Evolutionary conservation across 2,797 vertebrate species (phyloP).

Genomic region (Apogon talboti): DNA sequence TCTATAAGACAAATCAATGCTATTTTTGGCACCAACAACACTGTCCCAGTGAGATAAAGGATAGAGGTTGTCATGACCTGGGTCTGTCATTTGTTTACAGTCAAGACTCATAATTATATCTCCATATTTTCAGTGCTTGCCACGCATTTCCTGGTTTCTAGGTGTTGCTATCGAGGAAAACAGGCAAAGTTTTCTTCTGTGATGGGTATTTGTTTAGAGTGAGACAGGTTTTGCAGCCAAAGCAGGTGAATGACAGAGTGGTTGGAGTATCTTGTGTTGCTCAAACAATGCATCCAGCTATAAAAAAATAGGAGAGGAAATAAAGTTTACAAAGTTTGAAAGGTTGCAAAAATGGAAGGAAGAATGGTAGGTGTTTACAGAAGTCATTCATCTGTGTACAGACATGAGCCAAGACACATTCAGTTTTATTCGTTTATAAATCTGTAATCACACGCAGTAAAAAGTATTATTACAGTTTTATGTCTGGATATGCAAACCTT

Average conservation of each 20-base stretch:
- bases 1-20: neutral
- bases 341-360: no score
- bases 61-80: neutral
- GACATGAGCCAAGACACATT: no score
- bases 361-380: no score
- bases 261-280: constrained; percentile 65
- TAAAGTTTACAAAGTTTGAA: no score
- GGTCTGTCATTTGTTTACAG: constrained; percentile 20
- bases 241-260: constrained; percentile 80
- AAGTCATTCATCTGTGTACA: no score
- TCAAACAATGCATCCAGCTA: constrained; percentile 74
- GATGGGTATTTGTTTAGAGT: constrained; percentile 33
- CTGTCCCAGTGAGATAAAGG: neutral
- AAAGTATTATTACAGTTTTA: no score
- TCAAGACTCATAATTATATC: constrained; percentile 5
- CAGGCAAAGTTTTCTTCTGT: constrained; percentile 69
- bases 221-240: constrained; percentile 9
- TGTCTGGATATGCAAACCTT: neutral
- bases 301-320: constrained; percentile 84
- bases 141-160: constrained; percentile 28
- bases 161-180: constrained; percentile 49
- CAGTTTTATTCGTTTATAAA: neutral
- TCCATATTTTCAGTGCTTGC: neutral
- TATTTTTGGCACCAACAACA: constrained; percentile 1
- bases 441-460: neutral